Conservation (phyloP, 2,113 vertebrate species). For the Syngnathus floridae region DNA sequence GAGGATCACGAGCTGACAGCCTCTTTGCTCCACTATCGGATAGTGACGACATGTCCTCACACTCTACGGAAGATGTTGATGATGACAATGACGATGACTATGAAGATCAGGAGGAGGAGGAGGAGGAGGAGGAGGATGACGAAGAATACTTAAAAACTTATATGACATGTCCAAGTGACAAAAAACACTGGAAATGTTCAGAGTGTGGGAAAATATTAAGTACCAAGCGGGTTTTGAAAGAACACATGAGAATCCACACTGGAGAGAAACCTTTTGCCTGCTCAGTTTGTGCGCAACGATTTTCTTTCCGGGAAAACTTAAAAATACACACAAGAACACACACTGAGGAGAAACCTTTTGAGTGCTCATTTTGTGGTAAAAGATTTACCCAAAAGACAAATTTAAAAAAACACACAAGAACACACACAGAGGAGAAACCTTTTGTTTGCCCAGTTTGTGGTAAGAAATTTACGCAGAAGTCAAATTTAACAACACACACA, state of each 20-base stretch:
- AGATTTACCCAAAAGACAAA: not conserved
- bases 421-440: not conserved
- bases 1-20: no score
- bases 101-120: no score
- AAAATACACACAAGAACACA: not conserved
- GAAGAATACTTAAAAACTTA: not conserved
- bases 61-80: not conserved
- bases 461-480: not conserved
- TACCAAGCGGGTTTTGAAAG: not conserved
- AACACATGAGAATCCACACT: not conserved
- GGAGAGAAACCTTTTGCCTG: not conserved
- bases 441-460: not conserved
- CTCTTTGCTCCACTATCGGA: no score
- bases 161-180: not conserved
- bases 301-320: not conserved
- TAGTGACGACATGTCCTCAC: not conserved
- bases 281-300: not conserved
- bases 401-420: not conserved
- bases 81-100: no score
- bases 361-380: not conserved
- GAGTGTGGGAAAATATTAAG: not conserved
- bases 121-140: not conserved
- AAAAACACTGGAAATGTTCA: not conserved
- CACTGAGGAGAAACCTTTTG: not conserved
- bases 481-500: not conserved